Evolutionary conservation across 1,140 invertebrate genomes (phyloP).

Genomic region (Saxidomus purpurata): DNA sequence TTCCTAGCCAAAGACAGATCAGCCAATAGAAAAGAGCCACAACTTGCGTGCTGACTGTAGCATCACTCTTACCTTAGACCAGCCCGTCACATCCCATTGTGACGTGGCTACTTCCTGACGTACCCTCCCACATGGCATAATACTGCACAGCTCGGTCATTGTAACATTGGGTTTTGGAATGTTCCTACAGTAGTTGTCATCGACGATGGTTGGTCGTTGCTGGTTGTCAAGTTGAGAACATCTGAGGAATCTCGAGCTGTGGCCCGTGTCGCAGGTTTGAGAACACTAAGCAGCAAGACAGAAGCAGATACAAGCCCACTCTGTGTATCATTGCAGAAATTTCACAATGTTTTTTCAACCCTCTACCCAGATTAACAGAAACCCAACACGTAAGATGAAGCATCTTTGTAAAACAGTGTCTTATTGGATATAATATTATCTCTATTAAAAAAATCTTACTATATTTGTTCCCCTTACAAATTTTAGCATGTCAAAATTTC

Average conservation of each 20-base stretch:
- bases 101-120: conserved; percentile 8
- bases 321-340: background rate
- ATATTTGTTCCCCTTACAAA: too few species aligned
- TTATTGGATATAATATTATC: too few species aligned
- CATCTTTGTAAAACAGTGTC: too few species aligned
- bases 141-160: conserved; percentile 69
- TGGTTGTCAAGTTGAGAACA: conserved; percentile 67
- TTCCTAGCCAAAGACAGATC: background rate
- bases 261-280: conserved; percentile 73
- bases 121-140: conserved; percentile 67
- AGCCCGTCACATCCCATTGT: conserved; percentile 69
- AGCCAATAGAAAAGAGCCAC: background rate
- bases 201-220: conserved; percentile 53
- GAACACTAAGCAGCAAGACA: conserved; percentile 75
- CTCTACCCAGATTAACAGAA: too few species aligned
- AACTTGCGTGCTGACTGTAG: conserved; percentile 28
- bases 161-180: conserved; percentile 66
- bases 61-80: conserved; percentile 72
- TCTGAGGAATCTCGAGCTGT: conserved; percentile 69
- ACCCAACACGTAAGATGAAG: too few species aligned
- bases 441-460: too few species aligned
- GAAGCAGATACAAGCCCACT: conserved; percentile 52
- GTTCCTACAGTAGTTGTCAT: conserved; percentile 65
- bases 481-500: too few species aligned
- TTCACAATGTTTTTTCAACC: background rate